A percentile compares a stretch with the other conserved stretches of the same genome.
phyloP scores from a whole-genome alignment of 2,888 invertebrate species.

The Arge pagana region DNA sequence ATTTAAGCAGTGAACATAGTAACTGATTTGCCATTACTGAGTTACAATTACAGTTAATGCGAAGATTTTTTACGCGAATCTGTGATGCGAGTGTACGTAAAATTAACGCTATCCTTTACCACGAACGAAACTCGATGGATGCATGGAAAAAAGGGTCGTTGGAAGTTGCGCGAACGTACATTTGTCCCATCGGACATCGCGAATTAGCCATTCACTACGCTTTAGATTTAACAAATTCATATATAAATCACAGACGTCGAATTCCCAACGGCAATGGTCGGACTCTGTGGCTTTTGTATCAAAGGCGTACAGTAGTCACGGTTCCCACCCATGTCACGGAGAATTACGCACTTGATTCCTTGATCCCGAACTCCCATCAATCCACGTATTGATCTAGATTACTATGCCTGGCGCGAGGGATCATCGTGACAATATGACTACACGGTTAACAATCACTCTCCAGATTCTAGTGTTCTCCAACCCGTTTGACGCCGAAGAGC shows the following conservation, averaged over 20 bases:
- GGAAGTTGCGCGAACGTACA: too few relatives aligned
- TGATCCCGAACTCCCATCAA: conserved; percentile 1
- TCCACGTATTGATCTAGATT: conserved; percentile 7
- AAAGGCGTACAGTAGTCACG: conserved; percentile 6
- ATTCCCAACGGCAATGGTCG: background rate
- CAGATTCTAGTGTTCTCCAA: too few relatives aligned
- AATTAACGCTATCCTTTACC: too few relatives aligned
- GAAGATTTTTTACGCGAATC: too few relatives aligned
- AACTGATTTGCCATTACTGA: too few relatives aligned
- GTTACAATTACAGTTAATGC: too few relatives aligned
- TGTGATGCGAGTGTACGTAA: too few relatives aligned
- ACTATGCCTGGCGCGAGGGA: background rate
- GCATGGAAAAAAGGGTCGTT: too few relatives aligned
- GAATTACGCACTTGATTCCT: conserved; percentile 17
- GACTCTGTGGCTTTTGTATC: conserved; percentile 9
- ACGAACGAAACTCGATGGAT: too few relatives aligned
- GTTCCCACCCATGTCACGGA: background rate
- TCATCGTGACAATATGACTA: conserved; percentile 8
- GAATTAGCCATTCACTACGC: background rate
- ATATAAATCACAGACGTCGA: background rate
- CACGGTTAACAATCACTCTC: too few relatives aligned
- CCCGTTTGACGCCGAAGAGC: too few relatives aligned
- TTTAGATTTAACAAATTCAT: background rate
- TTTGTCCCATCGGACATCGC: background rate
- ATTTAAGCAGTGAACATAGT: too few relatives aligned